Evolutionary conservation across 1,140 invertebrate species (phyloP).

Genomic region (Thalassaphorura encarpata): DNA sequence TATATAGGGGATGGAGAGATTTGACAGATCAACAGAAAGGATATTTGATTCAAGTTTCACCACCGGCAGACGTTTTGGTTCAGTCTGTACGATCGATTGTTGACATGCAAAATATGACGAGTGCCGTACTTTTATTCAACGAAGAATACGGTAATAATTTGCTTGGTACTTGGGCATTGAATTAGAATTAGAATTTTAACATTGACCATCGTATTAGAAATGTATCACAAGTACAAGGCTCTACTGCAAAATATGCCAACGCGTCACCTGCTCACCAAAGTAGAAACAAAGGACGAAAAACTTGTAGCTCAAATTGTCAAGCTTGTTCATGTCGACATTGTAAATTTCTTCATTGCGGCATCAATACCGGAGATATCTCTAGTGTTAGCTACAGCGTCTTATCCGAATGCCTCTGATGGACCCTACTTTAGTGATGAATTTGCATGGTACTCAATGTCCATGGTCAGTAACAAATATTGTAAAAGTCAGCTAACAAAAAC

Average conservation of each 20-base stretch:
- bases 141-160: slow-evolving; percentile 57
- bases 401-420: slow-evolving; percentile 17
- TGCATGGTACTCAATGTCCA: slow-evolving; percentile 53
- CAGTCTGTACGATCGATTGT: slow-evolving; percentile 71
- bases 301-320: slow-evolving; percentile 50
- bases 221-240: slow-evolving; percentile 87
- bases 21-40: slow-evolving; percentile 9
- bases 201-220: too few relatives aligned
- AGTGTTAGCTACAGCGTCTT: slow-evolving; percentile 48
- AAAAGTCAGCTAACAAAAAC: not conserved
- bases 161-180: too few relatives aligned
- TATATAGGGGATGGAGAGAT: slow-evolving; percentile 27
- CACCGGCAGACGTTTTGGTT: slow-evolving; percentile 69
- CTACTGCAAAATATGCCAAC: slow-evolving; percentile 76
- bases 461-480: slow-evolving; percentile 38
- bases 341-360: slow-evolving; percentile 65
- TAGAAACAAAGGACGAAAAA: slow-evolving; percentile 45
- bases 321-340: slow-evolving; percentile 67
- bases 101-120: slow-evolving; percentile 68
- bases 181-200: not conserved
- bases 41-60: slow-evolving; percentile 47
- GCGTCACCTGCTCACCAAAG: slow-evolving; percentile 57
- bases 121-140: slow-evolving; percentile 82
- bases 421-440: slow-evolving; percentile 39
- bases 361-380: slow-evolving; percentile 44